These are phyloP conservation scores for Perca fluviatilis DNA, from an alignment of 2,113 vertebrate species.

Conservation along the genomic window DNA sequence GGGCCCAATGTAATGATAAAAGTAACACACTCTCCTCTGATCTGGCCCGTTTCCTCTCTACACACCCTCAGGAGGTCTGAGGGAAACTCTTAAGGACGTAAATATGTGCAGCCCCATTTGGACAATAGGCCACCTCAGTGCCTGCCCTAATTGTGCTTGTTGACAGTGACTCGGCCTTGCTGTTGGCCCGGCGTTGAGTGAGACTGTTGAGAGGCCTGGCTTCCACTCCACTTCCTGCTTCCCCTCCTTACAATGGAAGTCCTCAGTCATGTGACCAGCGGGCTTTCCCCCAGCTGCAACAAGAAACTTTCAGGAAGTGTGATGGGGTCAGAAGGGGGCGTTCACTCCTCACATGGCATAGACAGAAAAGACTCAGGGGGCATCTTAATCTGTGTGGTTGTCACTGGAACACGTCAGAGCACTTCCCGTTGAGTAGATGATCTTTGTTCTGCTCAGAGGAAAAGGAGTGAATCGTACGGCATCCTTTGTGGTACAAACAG, in stretches of 20 bases:
- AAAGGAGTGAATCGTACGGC: slow-evolving; percentile 38
- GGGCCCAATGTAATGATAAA: slow-evolving; percentile 39
- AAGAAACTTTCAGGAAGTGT: slow-evolving; percentile 69
- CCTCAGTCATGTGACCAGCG: slow-evolving; percentile 72
- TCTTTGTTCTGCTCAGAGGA: slow-evolving; percentile 64
- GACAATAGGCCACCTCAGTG: slow-evolving; percentile 47
- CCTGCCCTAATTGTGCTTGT: slow-evolving; percentile 74
- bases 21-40: slow-evolving; percentile 8
- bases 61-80: slow-evolving; percentile 2
- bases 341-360: slow-evolving; percentile 30
- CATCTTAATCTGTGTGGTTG: slow-evolving; percentile 44
- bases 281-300: slow-evolving; percentile 63
- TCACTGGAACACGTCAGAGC: slow-evolving; percentile 49
- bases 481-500: slow-evolving; percentile 54
- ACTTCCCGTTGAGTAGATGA: slow-evolving; percentile 58
- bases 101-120: slow-evolving; percentile 18
- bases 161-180: slow-evolving; percentile 80
- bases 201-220: slow-evolving; percentile 65
- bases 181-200: slow-evolving; percentile 71
- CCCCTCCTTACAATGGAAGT: slow-evolving; percentile 75
- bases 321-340: slow-evolving; percentile 20
- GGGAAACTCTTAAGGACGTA: slow-evolving; percentile 41
- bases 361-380: slow-evolving; percentile 43
- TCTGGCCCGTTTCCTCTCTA: slow-evolving; percentile 14
- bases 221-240: slow-evolving; percentile 78